Evolutionary conservation across 1,140 invertebrate species (phyloP).

Genomic region (Cardiocondyla obscurior): DNA sequence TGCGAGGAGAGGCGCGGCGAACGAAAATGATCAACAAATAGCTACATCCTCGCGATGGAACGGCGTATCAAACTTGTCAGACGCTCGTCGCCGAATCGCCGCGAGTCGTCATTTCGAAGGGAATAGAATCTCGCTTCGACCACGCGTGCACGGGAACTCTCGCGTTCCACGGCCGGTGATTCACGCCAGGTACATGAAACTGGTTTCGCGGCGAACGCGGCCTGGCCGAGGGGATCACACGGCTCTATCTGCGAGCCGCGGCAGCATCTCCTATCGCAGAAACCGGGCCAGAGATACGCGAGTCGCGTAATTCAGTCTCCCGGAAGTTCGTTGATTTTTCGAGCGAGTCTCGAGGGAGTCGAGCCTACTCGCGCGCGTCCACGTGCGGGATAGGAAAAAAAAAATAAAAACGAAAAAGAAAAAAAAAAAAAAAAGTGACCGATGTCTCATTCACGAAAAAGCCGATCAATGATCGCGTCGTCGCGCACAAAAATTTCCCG

Average conservation of each 20-base stretch:
- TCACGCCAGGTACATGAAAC: constrained; percentile 74
- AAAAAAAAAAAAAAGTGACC: not conserved
- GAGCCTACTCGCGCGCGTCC: no score
- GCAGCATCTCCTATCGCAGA: constrained; percentile 61
- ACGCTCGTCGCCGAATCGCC: constrained; percentile 72
- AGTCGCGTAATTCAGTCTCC: not conserved
- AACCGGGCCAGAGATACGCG: constrained; percentile 27
- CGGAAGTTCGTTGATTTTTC: not conserved
- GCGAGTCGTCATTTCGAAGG: constrained; percentile 64
- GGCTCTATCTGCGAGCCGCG: constrained; percentile 65
- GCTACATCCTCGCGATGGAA: constrained; percentile 81
- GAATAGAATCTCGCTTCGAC: constrained; percentile 11
- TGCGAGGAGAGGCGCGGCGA: constrained; percentile 53
- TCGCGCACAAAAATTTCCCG: no score
- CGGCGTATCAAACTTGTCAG: constrained; percentile 79
- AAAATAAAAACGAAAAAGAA: not conserved
- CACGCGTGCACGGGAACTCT: constrained; percentile 35
- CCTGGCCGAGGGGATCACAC: constrained; percentile 1
- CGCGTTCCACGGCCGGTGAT: constrained; percentile 68
- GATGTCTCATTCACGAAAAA: not conserved
- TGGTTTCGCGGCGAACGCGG: constrained; percentile 66
- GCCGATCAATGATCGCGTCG: constrained; percentile 27
- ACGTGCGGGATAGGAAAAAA: not conserved
- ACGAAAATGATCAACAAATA: constrained; percentile 77
- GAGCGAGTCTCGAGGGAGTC: not conserved